Evolutionary conservation across 2,113 vertebrate genomes (phyloP), one percentile per base, ranked within the genome.

Genomic region (Ariopsis seemanni): DNA sequence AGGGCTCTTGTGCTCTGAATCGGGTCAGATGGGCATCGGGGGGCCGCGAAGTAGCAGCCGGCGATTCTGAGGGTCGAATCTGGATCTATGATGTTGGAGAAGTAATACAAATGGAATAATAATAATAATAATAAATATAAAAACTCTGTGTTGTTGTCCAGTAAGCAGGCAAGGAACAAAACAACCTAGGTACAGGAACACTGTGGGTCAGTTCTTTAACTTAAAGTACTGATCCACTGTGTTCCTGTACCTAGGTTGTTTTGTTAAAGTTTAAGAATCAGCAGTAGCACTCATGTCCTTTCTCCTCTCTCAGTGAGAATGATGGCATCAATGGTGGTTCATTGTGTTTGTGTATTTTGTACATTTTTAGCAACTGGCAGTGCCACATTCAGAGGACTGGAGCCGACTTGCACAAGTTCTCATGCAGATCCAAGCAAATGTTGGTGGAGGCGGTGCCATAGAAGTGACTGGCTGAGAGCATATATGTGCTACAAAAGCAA

Each of bases 31-130:
- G 96, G 96, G 95, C 95, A 62, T 95, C 96, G 72, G 95, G 94
- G 57, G 97, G 97, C 74, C 96, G 95, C 89, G 96, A 97, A 90
- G 95, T 97, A 8, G 96, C 96, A 0, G 96, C 97, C 12, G 97
- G 97, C 1, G 96, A 97, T 87, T 97, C 97, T 10, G 97, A 97
- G 91, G 97, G 97, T 57, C 96, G 95, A 3, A 95, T 97, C 88
- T 97, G 97, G 96, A 94, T 97, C 93, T 97, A 97, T 57, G 97
- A 97, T 18, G 96, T 97, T 60, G 96, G 97, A 95, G 97, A 97
- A 96, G 97, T 97, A 96, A 89, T 48, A 75, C n/a, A 86, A 52
- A 53, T 53, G 5, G 50, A 77, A 77, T n/a, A 5, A 52, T 84
- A 14, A 62, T 11, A 86, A 42, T 53, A n/a, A n/a, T 74, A 50